Evolutionary conservation across 1,140 invertebrate species (phyloP), one percentile per base, ranked within the genome.

Genomic region (Stegodyphus dumicola): DNA sequence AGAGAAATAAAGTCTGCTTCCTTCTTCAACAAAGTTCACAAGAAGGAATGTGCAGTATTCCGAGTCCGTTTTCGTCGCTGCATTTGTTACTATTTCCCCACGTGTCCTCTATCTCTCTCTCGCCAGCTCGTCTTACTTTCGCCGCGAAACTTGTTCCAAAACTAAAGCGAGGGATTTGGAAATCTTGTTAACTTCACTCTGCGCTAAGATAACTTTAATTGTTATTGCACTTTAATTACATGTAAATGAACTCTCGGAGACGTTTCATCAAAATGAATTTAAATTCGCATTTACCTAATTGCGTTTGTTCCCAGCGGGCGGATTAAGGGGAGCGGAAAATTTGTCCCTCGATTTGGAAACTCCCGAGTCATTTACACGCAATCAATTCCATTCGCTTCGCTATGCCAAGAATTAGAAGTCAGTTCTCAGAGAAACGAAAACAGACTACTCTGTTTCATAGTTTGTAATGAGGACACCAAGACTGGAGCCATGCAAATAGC

Each of bases 281-380:
- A 79, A 79, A 79, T 79, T 79, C 77, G 65, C 67, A 79, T 79
- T 79, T 79, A 79, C 77, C 77, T 79, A 79, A 79, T 79, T 77
- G 76, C 76, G 76, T 77, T 77, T 56, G 51, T 56, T 67, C 76
- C 76, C 76, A 33, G 76, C 65, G 65, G 52, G 66, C 53, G 77
- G 67, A 79, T 77, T 77, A 66, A 11, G 56, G 56, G 9, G 1
- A 9, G 56, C 15, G 9, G 56, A 60, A 60, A 60, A 60, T 60
- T 15, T 11, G 9, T 15, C 56, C 56, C 56, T 60, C 56, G 56
- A 9, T 15, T 60, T 77, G n/a, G 53, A 60, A 18, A n/a, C n/a
- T 9, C 33, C 15, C 60, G 48, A 49, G 76, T 77, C 76, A 66
- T 77, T 77, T 77, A 65, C 76, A 66, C 76, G 66, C 66, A 77